Evolutionary conservation across 2,888 invertebrate species (phyloP).

Genomic region (Periphyllus acericola): DNA sequence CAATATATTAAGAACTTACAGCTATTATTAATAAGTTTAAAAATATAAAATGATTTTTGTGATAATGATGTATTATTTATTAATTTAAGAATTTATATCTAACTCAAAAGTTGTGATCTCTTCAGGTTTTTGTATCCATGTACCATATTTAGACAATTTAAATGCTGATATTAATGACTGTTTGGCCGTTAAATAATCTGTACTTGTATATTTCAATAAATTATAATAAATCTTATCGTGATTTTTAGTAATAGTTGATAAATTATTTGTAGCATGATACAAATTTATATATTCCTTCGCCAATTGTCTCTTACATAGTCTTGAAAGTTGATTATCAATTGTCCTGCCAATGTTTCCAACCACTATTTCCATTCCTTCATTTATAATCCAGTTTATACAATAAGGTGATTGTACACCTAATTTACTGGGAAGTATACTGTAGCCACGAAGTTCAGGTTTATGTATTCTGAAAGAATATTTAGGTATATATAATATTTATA

Average conservation of each 20-base stretch:
- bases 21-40: not conserved
- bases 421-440: slow-evolving; percentile 44
- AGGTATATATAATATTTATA: no score
- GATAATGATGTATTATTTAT: no score
- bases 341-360: slow-evolving; percentile 88
- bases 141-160: slow-evolving; percentile 82
- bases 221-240: slow-evolving; percentile 30
- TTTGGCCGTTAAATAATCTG: slow-evolving; percentile 78
- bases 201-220: slow-evolving; percentile 37
- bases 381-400: slow-evolving; percentile 46
- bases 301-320: slow-evolving; percentile 82
- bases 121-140: slow-evolving; percentile 91
- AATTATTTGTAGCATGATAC: slow-evolving; percentile 16
- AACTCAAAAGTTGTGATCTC: slow-evolving; percentile 91
- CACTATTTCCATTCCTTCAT: slow-evolving; percentile 76
- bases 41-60: not conserved
- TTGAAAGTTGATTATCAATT: slow-evolving; percentile 79
- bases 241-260: not conserved
- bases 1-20: no score
- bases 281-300: slow-evolving; percentile 73
- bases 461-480: slow-evolving; percentile 37
- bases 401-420: not conserved
- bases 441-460: slow-evolving; percentile 52
- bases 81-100: no score
- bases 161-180: slow-evolving; percentile 81